phyloP scores from a whole-genome alignment of 2,797 vertebrate genomes.

The Danio aesculapii region DNA sequence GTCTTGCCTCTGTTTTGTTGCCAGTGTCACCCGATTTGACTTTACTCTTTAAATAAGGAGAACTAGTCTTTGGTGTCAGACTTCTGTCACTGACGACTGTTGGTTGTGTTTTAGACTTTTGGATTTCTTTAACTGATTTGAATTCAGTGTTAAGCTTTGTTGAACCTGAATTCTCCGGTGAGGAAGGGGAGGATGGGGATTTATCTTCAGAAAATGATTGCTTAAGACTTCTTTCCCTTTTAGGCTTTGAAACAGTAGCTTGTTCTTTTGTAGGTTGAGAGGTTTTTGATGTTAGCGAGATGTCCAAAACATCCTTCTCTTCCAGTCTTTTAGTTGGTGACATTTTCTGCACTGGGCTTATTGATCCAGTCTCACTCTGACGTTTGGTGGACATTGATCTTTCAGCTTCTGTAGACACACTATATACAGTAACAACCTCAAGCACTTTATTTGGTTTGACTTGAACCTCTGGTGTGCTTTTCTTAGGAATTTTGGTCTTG shows the following conservation, averaged over 20 bases:
- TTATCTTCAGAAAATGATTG: slow-evolving; percentile 46
- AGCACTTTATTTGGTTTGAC: slow-evolving; percentile 66
- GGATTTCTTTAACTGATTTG: slow-evolving; percentile 49
- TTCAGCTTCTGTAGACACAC: slow-evolving; percentile 44
- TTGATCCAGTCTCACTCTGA: slow-evolving; percentile 41
- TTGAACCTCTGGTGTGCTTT: slow-evolving; percentile 66
- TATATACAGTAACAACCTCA: slow-evolving; percentile 33
- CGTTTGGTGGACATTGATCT: slow-evolving; percentile 3
- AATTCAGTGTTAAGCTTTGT: slow-evolving; percentile 33
- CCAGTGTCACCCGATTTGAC: slow-evolving; percentile 48
- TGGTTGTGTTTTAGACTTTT: slow-evolving; percentile 59
- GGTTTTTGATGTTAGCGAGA: slow-evolving; percentile 6
- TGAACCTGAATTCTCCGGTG: slow-evolving; percentile 46
- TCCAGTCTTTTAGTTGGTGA: slow-evolving; percentile 25
- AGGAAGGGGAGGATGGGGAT: slow-evolving; percentile 44
- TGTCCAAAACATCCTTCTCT: slow-evolving; percentile 16
- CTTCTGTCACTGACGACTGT: slow-evolving; percentile 52
- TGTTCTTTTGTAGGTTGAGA: slow-evolving; percentile 42
- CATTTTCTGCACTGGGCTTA: slow-evolving; percentile 5
- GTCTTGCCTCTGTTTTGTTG: slow-evolving; percentile 58
- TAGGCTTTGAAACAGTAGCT: slow-evolving; percentile 38
- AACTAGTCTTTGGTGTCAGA: slow-evolving; percentile 63
- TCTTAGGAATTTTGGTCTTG: slow-evolving; percentile 79
- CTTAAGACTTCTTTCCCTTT: slow-evolving; percentile 61
- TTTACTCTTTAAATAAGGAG: slow-evolving; percentile 66